A percentile compares a stretch with the other conserved stretches of the same genome.
Evolutionary conservation across 2,113 vertebrate genomes (phyloP).

Genomic region (Rhodinocichla rosea): DNA sequence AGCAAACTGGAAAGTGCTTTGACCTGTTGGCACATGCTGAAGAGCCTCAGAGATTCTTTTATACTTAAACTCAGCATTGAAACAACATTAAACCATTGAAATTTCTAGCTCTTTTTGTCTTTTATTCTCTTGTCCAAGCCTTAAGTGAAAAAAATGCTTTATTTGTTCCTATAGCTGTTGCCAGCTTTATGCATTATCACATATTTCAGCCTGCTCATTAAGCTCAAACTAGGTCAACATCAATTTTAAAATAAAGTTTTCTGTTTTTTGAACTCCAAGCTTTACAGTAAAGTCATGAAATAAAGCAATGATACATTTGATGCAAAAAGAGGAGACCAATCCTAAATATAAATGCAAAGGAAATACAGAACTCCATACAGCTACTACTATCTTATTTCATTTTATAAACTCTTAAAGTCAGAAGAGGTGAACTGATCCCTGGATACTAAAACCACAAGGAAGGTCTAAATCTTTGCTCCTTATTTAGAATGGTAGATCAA

Average conservation of each 20-base stretch:
- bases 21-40: constrained; percentile 53
- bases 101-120: not conserved
- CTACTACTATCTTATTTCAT: not conserved
- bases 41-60: constrained; percentile 52
- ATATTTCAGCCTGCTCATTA: not conserved
- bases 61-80: not conserved
- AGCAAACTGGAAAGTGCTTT: constrained; percentile 47
- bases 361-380: not conserved
- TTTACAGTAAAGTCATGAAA: not conserved
- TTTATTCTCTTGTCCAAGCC: not conserved
- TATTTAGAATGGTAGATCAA: not conserved
- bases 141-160: not conserved
- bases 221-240: constrained; percentile 1
- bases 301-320: not conserved
- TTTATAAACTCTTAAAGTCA: not conserved
- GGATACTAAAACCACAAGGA: not conserved
- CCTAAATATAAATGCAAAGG: not conserved
- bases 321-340: not conserved
- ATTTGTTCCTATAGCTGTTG: not conserved
- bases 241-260: not conserved
- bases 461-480: not conserved
- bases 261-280: not conserved
- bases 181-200: not conserved
- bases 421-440: not conserved
- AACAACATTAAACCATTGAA: constrained; percentile 20